Conservation (phyloP, 1,140 invertebrate species). For the Hypsibius dujardini region DNA sequence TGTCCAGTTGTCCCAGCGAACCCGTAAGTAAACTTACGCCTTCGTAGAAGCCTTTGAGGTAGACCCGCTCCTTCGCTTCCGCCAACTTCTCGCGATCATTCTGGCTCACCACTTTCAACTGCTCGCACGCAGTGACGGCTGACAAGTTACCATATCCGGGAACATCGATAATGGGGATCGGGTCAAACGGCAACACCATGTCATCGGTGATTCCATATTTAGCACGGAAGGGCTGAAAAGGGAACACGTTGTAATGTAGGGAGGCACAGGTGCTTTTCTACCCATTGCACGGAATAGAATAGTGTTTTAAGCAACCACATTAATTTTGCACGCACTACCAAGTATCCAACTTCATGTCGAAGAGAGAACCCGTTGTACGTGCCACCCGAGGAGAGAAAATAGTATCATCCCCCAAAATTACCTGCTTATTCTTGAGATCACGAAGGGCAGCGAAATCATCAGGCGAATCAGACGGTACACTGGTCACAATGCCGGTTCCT, state of each 20-base stretch:
- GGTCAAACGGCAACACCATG: constrained; percentile 69
- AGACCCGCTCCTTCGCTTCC: constrained; percentile 81
- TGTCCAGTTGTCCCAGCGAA: no score
- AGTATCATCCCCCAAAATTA: constrained; percentile 24
- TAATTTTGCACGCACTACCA: neutral
- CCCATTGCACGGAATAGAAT: neutral
- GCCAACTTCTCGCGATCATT: constrained; percentile 84
- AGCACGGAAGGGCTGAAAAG: constrained; percentile 53
- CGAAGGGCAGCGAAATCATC: constrained; percentile 89
- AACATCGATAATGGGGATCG: constrained; percentile 78
- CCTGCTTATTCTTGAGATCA: constrained; percentile 81
- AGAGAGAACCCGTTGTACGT: constrained; percentile 4
- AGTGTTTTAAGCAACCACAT: neutral
- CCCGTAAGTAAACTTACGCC: no score
- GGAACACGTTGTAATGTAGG: no score
- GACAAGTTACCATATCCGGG: constrained; percentile 68
- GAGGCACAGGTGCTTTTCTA: no score
- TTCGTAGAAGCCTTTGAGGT: constrained; percentile 94
- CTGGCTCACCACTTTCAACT: constrained; percentile 86
- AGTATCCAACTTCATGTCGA: neutral
- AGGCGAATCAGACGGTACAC: constrained; percentile 93
- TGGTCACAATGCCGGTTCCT: constrained; percentile 90
- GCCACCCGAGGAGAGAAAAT: no score
- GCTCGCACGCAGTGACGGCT: constrained; percentile 65
- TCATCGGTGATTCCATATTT: constrained; percentile 81